Evolutionary conservation across 2,113 vertebrate genomes (phyloP), one percentile per base, ranked within the genome.

Genomic region (Pteruthius melanotis): DNA sequence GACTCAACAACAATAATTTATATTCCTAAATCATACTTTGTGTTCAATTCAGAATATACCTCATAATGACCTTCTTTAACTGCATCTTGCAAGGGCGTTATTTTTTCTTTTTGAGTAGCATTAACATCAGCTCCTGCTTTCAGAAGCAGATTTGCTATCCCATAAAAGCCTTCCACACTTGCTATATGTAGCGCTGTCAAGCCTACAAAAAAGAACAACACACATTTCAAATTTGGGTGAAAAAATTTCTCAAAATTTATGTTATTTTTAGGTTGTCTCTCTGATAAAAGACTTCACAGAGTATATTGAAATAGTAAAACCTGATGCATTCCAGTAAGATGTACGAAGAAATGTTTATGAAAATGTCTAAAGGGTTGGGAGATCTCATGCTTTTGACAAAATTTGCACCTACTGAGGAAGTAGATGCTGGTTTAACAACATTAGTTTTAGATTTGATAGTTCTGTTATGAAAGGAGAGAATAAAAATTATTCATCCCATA

Each of bases 141-240:
- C 81, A 99, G 65, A 39, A 99, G 97, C 44, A 96, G 96, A 85
- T 87, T 95, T 81, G 95, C 97, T 96, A 94, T 96, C 15, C 10
- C 26, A 79, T 96, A 97, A 91, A 84, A 95, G 33, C 98, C 98
- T 84, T 87, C 74, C 21, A 93, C 9, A 70, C 98, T 98, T 70
- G 98, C 98, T 94, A 95, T 96, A 85, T 99, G 98, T 60, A 99
- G 97, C 16, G 98, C 97, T 66, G 98, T 98, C 98, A 98, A 98
- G 59, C 98, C 98, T 99, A 71, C 11, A 13, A 89, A 24, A 96
- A 50, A 94, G 27, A 78, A 94, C 93, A 81, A 15, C 7, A 39
- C 3, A 2, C 33, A 83, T 57, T 83, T 92, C 24, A 60, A 18
- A 56, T 54, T 65, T 13, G 5, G 7, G 4, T 83, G 28, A 88